Percentiles rank a stretch among this genome's conserved stretches.
These are phyloP conservation scores for Bos javanicus DNA, from an alignment of 2,113 vertebrate species.

Conservation along the genomic window DNA sequence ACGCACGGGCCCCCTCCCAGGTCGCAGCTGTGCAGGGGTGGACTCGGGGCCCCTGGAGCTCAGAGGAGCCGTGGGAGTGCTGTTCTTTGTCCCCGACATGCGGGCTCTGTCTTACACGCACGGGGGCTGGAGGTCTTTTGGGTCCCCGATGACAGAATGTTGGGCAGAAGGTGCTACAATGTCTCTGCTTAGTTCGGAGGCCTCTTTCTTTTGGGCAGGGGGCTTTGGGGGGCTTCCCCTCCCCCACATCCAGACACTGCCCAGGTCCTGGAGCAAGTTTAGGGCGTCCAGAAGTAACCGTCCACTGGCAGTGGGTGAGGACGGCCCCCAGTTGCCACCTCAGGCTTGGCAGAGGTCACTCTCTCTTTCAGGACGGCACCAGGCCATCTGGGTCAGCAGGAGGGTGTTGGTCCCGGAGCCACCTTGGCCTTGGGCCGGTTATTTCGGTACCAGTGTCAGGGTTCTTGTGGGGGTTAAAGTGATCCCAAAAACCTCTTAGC, in stretches of 20 bases:
- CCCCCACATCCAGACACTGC: not conserved
- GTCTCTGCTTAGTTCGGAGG: not conserved
- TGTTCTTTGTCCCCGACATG: too few species aligned
- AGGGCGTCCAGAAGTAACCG: not conserved
- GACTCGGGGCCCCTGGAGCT: not conserved
- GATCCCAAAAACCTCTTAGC: not conserved
- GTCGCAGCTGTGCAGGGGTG: accelerated
- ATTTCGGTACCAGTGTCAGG: not conserved
- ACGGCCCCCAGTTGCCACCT: not conserved
- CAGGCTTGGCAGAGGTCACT: not conserved
- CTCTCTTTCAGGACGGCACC: not conserved
- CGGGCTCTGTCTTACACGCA: accelerated
- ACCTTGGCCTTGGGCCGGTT: not conserved
- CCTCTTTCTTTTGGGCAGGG: not conserved
- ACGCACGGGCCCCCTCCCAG: accelerated
- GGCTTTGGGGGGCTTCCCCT: not conserved
- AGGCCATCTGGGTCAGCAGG: not conserved
- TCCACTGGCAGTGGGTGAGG: not conserved
- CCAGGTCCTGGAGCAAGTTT: not conserved
- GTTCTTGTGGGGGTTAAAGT: not conserved
- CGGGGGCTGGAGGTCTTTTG: not conserved
- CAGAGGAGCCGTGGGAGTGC: not conserved
- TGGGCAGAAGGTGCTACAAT: not conserved
- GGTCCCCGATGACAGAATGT: not conserved
- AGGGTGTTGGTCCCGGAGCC: not conserved